phyloP scores from a whole-genome alignment of 2,888 invertebrate species.

The Hyposoter didymator region DNA sequence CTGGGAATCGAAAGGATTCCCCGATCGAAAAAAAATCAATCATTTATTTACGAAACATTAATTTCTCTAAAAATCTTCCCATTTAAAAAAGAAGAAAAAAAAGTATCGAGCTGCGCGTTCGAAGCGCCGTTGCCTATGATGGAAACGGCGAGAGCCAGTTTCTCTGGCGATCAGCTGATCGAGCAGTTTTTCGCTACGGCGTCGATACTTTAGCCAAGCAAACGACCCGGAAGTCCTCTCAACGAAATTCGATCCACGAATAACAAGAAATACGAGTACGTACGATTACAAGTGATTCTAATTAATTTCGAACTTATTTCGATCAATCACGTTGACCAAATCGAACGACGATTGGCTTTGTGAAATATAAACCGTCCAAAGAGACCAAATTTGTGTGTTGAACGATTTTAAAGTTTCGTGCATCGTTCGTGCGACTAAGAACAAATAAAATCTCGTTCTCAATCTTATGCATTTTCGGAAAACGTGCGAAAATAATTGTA shows the following conservation, averaged over 20 bases:
- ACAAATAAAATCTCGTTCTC: neutral
- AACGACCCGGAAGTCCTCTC: neutral
- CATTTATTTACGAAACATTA: neutral
- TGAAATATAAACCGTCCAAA: neutral
- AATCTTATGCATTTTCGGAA: too few relatives aligned
- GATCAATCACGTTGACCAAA: neutral
- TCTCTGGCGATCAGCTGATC: slow-evolving; percentile 29
- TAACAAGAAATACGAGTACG: neutral
- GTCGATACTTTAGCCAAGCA: neutral
- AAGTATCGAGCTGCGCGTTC: neutral
- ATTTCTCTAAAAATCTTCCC: neutral
- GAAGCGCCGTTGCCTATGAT: neutral
- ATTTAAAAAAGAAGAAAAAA: neutral
- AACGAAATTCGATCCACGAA: neutral
- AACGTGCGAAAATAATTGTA: too few relatives aligned
- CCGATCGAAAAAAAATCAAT: neutral
- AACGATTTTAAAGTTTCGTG: neutral
- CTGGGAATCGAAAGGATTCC: neutral
- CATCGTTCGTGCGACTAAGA: neutral
- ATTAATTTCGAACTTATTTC: neutral
- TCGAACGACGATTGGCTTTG: neutral
- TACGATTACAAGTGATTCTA: neutral
- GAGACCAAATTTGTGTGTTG: neutral
- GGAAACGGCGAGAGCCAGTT: neutral
- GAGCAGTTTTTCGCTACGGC: neutral